Base-by-base conservation (phyloP, 2,888 invertebrate species). In the Lasioglossum villosulum region DNA sequence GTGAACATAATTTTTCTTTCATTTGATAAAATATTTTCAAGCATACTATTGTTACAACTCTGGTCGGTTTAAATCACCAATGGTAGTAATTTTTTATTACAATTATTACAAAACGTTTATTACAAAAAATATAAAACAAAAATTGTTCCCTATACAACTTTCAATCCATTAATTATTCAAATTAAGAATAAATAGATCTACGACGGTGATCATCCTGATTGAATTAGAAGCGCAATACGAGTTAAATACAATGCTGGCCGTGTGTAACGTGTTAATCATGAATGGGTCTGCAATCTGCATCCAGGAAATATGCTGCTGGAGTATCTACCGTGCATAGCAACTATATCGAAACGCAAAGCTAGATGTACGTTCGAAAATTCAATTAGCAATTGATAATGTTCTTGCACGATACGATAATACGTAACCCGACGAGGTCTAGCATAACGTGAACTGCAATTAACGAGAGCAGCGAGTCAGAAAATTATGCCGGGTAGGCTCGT, bases 401-500 rank as follows among this genome's bases (percentile, higher is more conserved):
- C 27, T 19, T 48, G 63, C 27, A n/a, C 63, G 27, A 30, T 39
- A 23, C 59, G 37, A 52, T 39, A 30, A 23, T 5, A 63, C 68
- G 68, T 30, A 37, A 23, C 42, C 12, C 34, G 73, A 48, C 19
- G 45, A 68, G 48, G 45, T 48, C 42, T 30, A 30, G 19, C 30
- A 56, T 83, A 45, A 68, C 19, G 30, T 8, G 6, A 19, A 72
- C 59, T 48, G 81, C 74, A 81, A 86, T 83, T 79, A 87, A 81
- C 42, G 59, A 42, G 23, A 14, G 56, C 75, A 27, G 16, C 42
- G 27, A 52, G 75, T 27, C 14, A 10, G 37, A 34, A 68, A 80
- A 80, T 78, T 83, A 78, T 56, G 72, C n/a, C 34, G 39, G 8
- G 19, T 34, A 27, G n/a, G 39, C 23, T 27, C 75, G 78, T 30